These are phyloP conservation scores for Acrocephalus arundinaceus DNA, from an alignment of 2,113 vertebrate genomes.

Conservation along the genomic window DNA sequence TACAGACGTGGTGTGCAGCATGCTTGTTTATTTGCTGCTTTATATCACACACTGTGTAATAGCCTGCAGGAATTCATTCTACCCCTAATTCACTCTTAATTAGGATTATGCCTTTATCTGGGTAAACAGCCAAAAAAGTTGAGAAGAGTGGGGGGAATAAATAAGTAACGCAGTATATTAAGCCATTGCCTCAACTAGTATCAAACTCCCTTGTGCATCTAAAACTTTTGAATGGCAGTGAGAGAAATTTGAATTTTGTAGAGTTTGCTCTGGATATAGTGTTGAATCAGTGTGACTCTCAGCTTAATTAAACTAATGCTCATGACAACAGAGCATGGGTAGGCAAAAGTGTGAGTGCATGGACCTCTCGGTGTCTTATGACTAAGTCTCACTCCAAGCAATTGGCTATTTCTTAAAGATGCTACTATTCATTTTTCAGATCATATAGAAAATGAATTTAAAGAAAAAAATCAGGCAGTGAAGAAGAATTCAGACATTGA, in stretches of 20 bases:
- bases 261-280: not conserved
- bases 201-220: not conserved
- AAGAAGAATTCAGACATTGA: not conserved
- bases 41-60: not conserved
- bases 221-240: not conserved
- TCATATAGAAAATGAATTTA: not conserved
- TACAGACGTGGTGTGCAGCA: not conserved
- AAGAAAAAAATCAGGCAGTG: not conserved
- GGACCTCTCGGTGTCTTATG: not conserved
- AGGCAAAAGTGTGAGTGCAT: not conserved
- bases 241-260: not conserved
- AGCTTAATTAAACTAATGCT: not conserved
- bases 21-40: conserved; percentile 20
- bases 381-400: not conserved
- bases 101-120: conserved; percentile 19
- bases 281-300: not conserved
- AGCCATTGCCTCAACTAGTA: not conserved
- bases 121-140: not conserved
- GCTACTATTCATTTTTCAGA: not conserved
- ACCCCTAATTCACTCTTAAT: conserved; percentile 5
- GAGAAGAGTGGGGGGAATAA: not conserved
- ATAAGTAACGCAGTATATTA: not conserved
- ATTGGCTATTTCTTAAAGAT: not conserved
- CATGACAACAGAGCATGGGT: not conserved
- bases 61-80: conserved; percentile 9